These are phyloP conservation scores for Cheirogaleus major DNA, from an alignment of 2,797 vertebrate genomes.

Conservation along the genomic window DNA sequence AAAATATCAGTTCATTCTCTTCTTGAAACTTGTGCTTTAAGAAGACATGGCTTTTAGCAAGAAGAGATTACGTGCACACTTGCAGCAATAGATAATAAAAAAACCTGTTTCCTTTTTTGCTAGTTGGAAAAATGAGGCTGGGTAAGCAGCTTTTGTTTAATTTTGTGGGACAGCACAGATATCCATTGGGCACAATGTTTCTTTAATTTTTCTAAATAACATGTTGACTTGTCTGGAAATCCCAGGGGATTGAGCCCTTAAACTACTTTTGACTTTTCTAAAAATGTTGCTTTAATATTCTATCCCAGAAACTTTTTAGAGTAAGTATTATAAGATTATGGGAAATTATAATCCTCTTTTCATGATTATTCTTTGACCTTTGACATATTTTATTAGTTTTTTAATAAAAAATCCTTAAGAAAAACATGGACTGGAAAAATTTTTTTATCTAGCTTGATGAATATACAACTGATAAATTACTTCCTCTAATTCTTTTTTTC, in stretches of 20 bases:
- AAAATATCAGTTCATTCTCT: neutral
- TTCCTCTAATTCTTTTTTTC: slow-evolving; percentile 31
- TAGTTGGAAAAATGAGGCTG: neutral
- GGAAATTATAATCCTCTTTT: slow-evolving; percentile 36
- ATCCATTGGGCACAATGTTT: neutral
- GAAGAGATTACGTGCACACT: neutral
- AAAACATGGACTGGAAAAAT: slow-evolving; percentile 45
- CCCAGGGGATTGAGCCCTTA: neutral
- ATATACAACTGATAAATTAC: slow-evolving; percentile 44
- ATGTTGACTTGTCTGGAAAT: slow-evolving; percentile 37
- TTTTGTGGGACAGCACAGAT: neutral
- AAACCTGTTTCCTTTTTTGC: neutral
- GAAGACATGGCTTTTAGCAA: neutral
- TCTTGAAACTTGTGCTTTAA: neutral
- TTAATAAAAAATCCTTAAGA: slow-evolving; percentile 47
- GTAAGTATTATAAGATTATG: slow-evolving; percentile 45
- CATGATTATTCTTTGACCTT: slow-evolving; percentile 55
- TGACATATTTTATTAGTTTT: slow-evolving; percentile 57
- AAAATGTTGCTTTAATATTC: slow-evolving; percentile 54
- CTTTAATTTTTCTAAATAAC: slow-evolving; percentile 36
- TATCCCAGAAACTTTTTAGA: slow-evolving; percentile 25
- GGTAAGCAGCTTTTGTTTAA: neutral
- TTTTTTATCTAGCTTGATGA: slow-evolving; percentile 51
- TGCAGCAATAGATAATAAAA: neutral
- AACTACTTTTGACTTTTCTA: slow-evolving; percentile 31